Conservation (phyloP, 1,140 invertebrate genomes). For the Ips typographus region DNA sequence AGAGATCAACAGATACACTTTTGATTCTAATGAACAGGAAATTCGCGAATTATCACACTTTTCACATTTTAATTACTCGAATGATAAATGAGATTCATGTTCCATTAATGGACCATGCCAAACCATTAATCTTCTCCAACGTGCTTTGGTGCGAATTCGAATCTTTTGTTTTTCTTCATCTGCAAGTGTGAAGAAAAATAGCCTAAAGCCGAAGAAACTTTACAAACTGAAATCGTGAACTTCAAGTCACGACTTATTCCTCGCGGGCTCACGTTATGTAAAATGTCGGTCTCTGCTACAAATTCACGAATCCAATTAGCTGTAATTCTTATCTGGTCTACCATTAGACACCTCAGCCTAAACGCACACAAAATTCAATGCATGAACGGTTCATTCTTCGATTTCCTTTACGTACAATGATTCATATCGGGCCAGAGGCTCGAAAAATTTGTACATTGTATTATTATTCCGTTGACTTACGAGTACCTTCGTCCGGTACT, state of each 20-base stretch:
- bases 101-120: constrained; percentile 15
- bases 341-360: neutral
- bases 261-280: constrained; percentile 10
- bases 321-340: neutral
- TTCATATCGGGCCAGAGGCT: neutral
- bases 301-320: constrained; percentile 7
- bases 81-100: constrained; percentile 17
- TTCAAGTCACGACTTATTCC: constrained; percentile 5
- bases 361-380: constrained; percentile 3
- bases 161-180: constrained; percentile 17
- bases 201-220: neutral
- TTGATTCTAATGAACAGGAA: constrained; percentile 24
- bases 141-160: constrained; percentile 15
- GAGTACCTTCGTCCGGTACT: constrained; percentile 17
- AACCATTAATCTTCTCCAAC: constrained; percentile 12
- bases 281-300: constrained; percentile 4
- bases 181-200: constrained; percentile 15
- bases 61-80: constrained; percentile 28
- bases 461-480: constrained; percentile 18
- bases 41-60: constrained; percentile 23
- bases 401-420: neutral
- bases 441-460: neutral
- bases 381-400: constrained; percentile 1
- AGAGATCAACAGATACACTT: constrained; percentile 14
- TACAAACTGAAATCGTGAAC: neutral